phyloP scores from a whole-genome alignment of 2,797 vertebrate species.

The Geotrypetes seraphini region DNA sequence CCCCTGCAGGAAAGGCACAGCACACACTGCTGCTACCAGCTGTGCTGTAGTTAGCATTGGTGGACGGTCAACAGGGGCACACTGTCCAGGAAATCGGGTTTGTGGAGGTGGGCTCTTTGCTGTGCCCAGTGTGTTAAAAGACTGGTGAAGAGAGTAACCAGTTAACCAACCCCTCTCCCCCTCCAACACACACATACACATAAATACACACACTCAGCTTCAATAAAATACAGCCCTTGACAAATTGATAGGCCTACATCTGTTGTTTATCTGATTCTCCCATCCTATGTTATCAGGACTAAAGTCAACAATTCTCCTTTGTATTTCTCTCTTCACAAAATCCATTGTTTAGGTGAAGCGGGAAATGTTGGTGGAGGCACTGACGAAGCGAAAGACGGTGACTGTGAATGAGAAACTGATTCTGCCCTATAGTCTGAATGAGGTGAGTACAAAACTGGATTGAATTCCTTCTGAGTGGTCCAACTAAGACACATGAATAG shows the following conservation, averaged over 20 bases:
- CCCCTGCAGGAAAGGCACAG: no score
- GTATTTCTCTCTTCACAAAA: not conserved
- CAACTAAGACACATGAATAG: no score
- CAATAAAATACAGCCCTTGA: no score
- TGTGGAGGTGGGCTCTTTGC: accelerated
- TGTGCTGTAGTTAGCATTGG: not conserved
- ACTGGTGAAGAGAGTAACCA: accelerated
- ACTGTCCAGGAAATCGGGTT: not conserved
- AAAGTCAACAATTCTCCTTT: no score
- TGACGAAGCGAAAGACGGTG: conserved; percentile 80
- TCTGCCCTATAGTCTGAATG: conserved; percentile 71
- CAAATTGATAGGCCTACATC: no score
- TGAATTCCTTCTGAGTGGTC: not conserved
- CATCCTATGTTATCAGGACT: no score
- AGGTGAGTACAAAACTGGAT: conserved; percentile 47
- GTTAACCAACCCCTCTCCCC: no score
- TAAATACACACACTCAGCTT: no score
- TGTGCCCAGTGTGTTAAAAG: accelerated
- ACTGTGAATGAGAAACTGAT: conserved; percentile 60
- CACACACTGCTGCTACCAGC: no score
- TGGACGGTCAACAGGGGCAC: not conserved
- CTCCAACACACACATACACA: no score
- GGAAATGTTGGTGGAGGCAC: conserved; percentile 71
- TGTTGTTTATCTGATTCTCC: no score
- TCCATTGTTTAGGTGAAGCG: conserved; percentile 64